A percentile compares a stretch with the other conserved stretches of the same genome.
Evolutionary conservation across 2,113 vertebrate genomes (phyloP).

Genomic region (Malaclemys terrapin): DNA sequence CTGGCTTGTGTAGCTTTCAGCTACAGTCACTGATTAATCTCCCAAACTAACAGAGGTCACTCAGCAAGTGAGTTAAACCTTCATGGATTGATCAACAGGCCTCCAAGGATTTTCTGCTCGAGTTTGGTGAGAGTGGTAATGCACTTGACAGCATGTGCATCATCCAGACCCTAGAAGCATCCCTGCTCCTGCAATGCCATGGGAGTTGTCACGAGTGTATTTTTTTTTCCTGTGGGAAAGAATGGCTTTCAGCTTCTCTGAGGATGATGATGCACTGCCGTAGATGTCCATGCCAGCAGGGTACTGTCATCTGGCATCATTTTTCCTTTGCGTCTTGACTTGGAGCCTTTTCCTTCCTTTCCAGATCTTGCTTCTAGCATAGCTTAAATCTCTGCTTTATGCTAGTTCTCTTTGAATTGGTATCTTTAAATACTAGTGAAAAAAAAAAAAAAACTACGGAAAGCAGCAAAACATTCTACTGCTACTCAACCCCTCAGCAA

Average conservation of each 20-base stretch:
- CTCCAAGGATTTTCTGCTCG: fast-evolving
- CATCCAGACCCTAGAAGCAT: neutral
- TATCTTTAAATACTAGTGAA: neutral
- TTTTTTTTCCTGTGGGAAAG: neutral
- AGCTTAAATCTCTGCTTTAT: neutral
- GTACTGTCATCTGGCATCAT: fast-evolving
- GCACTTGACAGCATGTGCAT: fast-evolving
- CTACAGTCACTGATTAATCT: slow-evolving; percentile 29
- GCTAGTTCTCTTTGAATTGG: neutral
- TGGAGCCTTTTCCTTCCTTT: neutral
- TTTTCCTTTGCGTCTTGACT: neutral
- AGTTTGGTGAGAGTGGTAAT: neutral
- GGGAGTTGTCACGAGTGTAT: neutral
- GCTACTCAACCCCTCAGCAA: neutral
- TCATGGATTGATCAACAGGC: neutral
- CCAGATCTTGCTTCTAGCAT: fast-evolving
- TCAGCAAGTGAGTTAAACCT: neutral
- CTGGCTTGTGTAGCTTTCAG: slow-evolving; percentile 20
- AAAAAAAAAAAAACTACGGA: neutral
- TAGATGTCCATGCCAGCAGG: neutral
- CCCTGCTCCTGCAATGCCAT: fast-evolving
- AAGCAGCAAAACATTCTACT: neutral
- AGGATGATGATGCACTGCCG: neutral
- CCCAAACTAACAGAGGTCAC: neutral
- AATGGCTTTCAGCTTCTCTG: neutral